These are phyloP conservation scores for Coregonus ussuriensis DNA, from an alignment of 2,797 vertebrate species.

Conservation along the genomic window DNA sequence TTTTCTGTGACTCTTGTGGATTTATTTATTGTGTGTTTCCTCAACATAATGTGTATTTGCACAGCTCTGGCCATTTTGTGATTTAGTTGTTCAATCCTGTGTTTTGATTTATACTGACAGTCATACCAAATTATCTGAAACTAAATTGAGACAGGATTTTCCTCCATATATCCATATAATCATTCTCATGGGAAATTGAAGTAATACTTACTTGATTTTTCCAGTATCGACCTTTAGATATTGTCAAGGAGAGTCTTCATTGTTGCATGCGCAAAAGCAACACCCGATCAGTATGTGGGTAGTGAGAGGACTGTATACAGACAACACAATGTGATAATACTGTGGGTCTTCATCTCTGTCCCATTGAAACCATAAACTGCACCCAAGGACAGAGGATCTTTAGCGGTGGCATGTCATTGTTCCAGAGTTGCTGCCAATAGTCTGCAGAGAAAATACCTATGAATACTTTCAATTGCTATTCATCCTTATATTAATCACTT, in stretches of 20 bases:
- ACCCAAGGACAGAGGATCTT: slow-evolving; percentile 63
- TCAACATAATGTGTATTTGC: neutral
- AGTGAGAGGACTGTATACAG: slow-evolving; percentile 67
- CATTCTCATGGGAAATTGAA: neutral
- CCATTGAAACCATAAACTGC: slow-evolving; percentile 64
- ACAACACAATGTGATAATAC: slow-evolving; percentile 70
- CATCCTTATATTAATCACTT: neutral
- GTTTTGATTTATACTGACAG: neutral
- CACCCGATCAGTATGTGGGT: slow-evolving; percentile 36
- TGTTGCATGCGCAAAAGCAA: slow-evolving; percentile 38
- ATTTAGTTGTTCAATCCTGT: neutral
- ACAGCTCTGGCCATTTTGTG: neutral
- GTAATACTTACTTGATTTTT: neutral
- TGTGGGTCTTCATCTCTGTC: slow-evolving; percentile 55
- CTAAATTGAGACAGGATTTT: neutral
- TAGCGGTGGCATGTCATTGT: slow-evolving; percentile 57
- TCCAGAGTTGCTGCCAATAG: slow-evolving; percentile 53
- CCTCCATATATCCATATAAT: neutral
- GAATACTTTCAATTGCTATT: slow-evolving; percentile 7
- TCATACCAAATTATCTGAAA: neutral
- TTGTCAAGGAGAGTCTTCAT: slow-evolving; percentile 30
- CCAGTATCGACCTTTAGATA: slow-evolving; percentile 13
- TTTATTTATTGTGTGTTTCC: slow-evolving; percentile 35
- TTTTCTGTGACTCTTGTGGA: slow-evolving; percentile 66
- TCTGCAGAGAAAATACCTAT: slow-evolving; percentile 37